Percentiles rank a stretch among this genome's conserved stretches.
phyloP scores from a whole-genome alignment of 2,888 invertebrate species.

The Caenorhabditis uteleia region DNA sequence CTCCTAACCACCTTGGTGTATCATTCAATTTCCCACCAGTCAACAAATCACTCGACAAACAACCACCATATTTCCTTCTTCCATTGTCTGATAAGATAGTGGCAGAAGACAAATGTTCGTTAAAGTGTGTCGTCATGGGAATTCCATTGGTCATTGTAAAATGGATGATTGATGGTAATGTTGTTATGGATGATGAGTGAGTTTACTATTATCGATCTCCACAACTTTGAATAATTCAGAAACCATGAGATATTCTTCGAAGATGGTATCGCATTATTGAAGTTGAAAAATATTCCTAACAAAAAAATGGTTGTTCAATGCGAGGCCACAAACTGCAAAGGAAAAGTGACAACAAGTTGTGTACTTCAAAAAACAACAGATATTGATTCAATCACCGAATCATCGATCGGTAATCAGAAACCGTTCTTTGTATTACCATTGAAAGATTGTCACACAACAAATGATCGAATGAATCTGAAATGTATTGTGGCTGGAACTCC shows the following conservation, averaged over 20 bases:
- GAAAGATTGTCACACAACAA: conserved; percentile 25
- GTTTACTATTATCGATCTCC: background rate
- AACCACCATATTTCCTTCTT: conserved; percentile 37
- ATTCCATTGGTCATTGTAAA: conserved; percentile 69
- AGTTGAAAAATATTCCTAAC: conserved; percentile 26
- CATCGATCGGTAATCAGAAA: conserved; percentile 19
- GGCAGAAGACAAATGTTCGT: conserved; percentile 13
- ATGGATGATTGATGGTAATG: conserved; percentile 57
- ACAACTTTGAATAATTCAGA: conserved; percentile 18
- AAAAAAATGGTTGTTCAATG: conserved; percentile 28
- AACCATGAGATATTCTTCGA: conserved; percentile 44
- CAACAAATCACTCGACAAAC: conserved; percentile 17
- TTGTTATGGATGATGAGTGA: conserved; percentile 19
- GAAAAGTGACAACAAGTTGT: conserved; percentile 37
- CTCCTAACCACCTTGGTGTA: conserved; percentile 36
- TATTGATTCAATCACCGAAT: background rate
- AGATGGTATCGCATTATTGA: conserved; percentile 52
- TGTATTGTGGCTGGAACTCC: conserved; percentile 42
- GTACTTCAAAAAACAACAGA: conserved; percentile 6
- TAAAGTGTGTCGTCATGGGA: conserved; percentile 68
- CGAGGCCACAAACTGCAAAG: conserved; percentile 44
- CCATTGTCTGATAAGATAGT: conserved; percentile 20
- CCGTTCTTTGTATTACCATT: conserved; percentile 45
- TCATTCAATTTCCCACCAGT: conserved; percentile 26
- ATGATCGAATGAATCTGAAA: conserved; percentile 21